Evolutionary conservation across 2,888 invertebrate species (phyloP).

Genomic region (Margaritifera margaritifera): DNA sequence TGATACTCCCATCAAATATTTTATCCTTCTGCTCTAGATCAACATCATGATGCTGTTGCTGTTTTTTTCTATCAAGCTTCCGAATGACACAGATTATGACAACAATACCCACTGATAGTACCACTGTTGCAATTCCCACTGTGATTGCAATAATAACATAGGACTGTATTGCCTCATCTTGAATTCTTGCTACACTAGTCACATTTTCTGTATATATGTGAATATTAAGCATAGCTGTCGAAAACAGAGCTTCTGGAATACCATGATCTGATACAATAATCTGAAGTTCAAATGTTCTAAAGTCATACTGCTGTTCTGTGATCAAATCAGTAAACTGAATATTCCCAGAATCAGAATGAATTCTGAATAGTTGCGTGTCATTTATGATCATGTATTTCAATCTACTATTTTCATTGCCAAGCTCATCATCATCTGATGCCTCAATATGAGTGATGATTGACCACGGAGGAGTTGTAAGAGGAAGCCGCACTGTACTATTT

Average conservation of each 20-base stretch:
- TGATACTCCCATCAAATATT: too few species aligned
- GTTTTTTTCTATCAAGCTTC: constrained; percentile 27
- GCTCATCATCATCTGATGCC: constrained; percentile 58
- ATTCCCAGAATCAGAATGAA: constrained; percentile 49
- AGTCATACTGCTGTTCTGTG: constrained; percentile 2
- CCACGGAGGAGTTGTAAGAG: constrained; percentile 43
- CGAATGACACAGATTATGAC: constrained; percentile 42
- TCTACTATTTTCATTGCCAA: constrained; percentile 54
- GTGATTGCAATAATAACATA: constrained; percentile 32
- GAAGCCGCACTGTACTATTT: constrained; percentile 51
- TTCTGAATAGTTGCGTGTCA: constrained; percentile 46
- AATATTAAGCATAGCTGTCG: constrained; percentile 23
- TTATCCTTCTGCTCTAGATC: background rate
- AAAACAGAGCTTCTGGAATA: constrained; percentile 24
- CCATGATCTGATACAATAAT: constrained; percentile 37
- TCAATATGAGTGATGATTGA: constrained; percentile 49
- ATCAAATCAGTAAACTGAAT: constrained; percentile 42
- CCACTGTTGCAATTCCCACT: constrained; percentile 40
- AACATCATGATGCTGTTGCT: constrained; percentile 8
- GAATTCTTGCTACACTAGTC: constrained; percentile 13
- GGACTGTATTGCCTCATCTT: constrained; percentile 14
- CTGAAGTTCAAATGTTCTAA: constrained; percentile 24
- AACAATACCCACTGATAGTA: constrained; percentile 44
- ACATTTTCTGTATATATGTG: constrained; percentile 22
- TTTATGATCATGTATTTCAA: constrained; percentile 60